Percentiles rank a stretch among this genome's conserved stretches.
These are phyloP conservation scores for Cynaeus angustus DNA, from an alignment of 2,888 invertebrate species.

Conservation along the genomic window DNA sequence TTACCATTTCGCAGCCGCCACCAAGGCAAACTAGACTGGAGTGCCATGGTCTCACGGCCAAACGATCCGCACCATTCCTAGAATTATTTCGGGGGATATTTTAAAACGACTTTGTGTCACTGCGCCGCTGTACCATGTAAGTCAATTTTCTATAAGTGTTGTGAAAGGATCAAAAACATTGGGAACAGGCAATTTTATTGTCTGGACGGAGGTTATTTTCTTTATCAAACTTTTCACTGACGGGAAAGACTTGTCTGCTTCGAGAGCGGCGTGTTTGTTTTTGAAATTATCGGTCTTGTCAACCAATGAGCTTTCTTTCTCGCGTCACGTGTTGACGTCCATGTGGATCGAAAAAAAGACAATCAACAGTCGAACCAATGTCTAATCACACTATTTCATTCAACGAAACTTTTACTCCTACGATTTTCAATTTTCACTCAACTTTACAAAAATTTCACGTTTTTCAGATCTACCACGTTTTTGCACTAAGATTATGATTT, in stretches of 20 bases:
- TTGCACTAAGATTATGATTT: too few species aligned
- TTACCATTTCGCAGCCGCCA: constrained; percentile 24
- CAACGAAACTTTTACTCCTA: too few species aligned
- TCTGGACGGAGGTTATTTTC: not conserved
- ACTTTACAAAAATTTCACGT: too few species aligned
- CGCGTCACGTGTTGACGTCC: constrained; percentile 36
- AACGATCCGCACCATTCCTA: constrained; percentile 30
- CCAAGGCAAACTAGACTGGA: constrained; percentile 42
- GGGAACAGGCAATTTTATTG: not conserved
- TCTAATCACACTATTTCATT: too few species aligned
- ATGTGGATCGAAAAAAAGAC: constrained; percentile 31
- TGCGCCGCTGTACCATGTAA: constrained; percentile 9
- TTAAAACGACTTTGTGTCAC: constrained; percentile 25
- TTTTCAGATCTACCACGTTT: too few species aligned
- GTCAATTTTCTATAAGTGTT: not conserved
- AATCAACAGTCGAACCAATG: too few species aligned
- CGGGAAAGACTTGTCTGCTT: too few species aligned
- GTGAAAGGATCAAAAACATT: too few species aligned
- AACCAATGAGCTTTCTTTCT: constrained; percentile 24
- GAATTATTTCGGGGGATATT: constrained; percentile 29
- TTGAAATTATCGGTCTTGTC: constrained; percentile 13
- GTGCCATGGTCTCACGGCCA: constrained; percentile 26
- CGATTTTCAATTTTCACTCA: too few species aligned
- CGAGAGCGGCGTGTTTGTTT: constrained; percentile 29
- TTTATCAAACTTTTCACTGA: not conserved